A percentile compares a stretch with the other conserved stretches of the same genome.
Evolutionary conservation across 1,140 invertebrate genomes (phyloP).

Genomic region (Campoletis sonorensis): DNA sequence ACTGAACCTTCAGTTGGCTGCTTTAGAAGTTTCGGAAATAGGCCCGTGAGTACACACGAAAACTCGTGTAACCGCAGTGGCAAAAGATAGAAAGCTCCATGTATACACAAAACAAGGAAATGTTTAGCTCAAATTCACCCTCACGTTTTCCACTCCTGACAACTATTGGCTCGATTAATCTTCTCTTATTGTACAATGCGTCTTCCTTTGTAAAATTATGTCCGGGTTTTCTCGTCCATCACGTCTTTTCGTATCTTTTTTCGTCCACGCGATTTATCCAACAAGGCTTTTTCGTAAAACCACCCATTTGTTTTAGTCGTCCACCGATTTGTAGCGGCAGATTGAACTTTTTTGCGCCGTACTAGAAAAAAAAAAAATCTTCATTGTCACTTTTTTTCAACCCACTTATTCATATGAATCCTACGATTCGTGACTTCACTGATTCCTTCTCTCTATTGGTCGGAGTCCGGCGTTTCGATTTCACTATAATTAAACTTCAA

Average conservation of each 20-base stretch:
- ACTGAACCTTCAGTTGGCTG: not conserved
- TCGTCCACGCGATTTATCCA: not conserved
- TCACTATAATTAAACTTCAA: no score
- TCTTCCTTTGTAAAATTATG: conserved; percentile 48
- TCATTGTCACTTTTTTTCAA: no score
- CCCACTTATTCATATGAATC: no score
- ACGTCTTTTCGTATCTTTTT: not conserved
- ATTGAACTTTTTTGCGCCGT: no score
- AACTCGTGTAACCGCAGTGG: not conserved
- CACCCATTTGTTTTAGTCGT: no score
- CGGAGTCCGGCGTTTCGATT: no score
- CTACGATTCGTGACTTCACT: no score
- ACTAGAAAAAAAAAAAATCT: no score
- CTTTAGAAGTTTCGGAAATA: not conserved
- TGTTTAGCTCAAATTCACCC: not conserved
- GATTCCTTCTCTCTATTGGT: no score
- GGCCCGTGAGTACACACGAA: not conserved
- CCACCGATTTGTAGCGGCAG: no score
- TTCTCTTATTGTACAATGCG: conserved; percentile 47
- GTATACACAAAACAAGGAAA: not conserved
- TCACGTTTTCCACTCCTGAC: conserved; percentile 45
- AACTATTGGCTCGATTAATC: conserved; percentile 57
- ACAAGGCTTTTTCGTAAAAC: no score
- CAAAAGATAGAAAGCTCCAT: not conserved
- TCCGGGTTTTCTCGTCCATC: not conserved